phyloP scores from a whole-genome alignment of 2,888 invertebrate species.

The Sarcophaga carnaria region DNA sequence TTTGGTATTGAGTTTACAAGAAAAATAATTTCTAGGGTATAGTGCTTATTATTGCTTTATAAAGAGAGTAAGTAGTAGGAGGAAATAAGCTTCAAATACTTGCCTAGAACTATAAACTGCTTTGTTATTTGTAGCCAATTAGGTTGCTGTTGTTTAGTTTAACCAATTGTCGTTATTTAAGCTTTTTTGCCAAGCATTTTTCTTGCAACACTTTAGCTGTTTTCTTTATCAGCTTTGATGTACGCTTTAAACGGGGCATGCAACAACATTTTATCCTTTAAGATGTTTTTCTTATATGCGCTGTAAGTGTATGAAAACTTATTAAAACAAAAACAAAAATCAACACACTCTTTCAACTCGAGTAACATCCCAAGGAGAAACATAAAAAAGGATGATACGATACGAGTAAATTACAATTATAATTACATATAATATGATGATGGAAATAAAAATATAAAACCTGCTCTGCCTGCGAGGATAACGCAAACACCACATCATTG shows the following conservation, averaged over 20 bases:
- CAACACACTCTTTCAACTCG: background rate
- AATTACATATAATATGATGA: background rate
- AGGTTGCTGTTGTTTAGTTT: conserved; percentile 34
- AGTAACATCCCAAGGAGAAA: conserved; percentile 4
- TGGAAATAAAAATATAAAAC: background rate
- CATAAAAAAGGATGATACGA: background rate
- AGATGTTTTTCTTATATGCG: conserved; percentile 48
- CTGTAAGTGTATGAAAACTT: conserved; percentile 58
- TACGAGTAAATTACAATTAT: no score
- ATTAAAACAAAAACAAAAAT: conserved; percentile 34
- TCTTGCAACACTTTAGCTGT: conserved; percentile 52
- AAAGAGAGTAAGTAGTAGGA: background rate
- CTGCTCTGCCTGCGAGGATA: background rate
- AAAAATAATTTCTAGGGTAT: no score
- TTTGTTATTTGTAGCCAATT: conserved; percentile 58
- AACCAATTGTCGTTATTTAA: conserved; percentile 18
- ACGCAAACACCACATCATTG: background rate
- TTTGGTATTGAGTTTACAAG: background rate
- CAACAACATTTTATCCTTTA: conserved; percentile 55
- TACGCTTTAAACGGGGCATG: conserved; percentile 34
- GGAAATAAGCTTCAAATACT: conserved; percentile 39
- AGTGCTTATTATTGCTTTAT: background rate
- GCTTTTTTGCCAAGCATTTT: conserved; percentile 32
- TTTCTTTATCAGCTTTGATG: conserved; percentile 46
- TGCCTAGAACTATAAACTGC: conserved; percentile 53